Conservation (phyloP, 2,797 vertebrate genomes). For the Fratercula arctica region DNA sequence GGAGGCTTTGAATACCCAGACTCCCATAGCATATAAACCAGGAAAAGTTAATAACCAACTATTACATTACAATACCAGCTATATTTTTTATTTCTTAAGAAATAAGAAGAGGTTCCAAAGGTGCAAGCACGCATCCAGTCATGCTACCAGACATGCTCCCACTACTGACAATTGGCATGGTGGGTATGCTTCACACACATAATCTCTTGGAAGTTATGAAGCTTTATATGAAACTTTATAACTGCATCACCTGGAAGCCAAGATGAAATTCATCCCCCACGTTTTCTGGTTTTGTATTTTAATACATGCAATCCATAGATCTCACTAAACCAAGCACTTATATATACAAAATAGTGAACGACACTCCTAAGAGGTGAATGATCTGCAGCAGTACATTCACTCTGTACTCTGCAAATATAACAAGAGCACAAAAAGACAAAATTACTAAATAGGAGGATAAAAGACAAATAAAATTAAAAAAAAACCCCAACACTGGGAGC, state of each 20-base stretch:
- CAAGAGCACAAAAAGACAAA: not conserved
- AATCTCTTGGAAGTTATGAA: not conserved
- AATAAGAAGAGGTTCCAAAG: not conserved
- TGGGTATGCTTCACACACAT: not conserved
- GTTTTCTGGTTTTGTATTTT: not conserved
- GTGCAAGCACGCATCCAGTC: not conserved
- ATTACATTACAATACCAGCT: not conserved
- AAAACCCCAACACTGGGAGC: not conserved
- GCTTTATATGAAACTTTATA: not conserved
- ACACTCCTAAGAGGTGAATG: not conserved
- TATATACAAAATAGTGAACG: not conserved
- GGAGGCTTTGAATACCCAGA: not conserved
- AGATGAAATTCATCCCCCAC: not conserved
- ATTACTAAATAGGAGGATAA: not conserved
- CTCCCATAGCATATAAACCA: not conserved
- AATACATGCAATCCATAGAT: not conserved
- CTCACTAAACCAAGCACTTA: not conserved
- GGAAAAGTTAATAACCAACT: not conserved
- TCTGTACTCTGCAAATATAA: not conserved
- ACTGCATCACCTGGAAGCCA: not conserved
- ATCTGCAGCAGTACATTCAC: not conserved
- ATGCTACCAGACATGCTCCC: not conserved
- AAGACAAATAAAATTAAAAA: not conserved
- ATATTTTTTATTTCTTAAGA: not conserved
- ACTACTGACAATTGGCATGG: not conserved